phyloP scores from a whole-genome alignment of 2,888 invertebrate genomes.

The Iselma pallidipennis region DNA sequence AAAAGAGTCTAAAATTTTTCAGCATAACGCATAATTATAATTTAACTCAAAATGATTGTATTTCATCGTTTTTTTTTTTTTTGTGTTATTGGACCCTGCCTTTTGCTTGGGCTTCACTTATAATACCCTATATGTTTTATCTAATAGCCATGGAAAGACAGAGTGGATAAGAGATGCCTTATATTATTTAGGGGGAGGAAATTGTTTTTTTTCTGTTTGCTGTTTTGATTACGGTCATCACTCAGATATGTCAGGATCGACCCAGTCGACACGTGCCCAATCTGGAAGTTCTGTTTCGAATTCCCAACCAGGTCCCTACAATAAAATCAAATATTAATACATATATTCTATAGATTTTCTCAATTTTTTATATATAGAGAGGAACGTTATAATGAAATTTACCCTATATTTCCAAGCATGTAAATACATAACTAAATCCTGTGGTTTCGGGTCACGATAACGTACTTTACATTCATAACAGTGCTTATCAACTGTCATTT shows the following conservation, averaged over 20 bases:
- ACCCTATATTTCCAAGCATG: slow-evolving; percentile 94
- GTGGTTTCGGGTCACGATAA: slow-evolving; percentile 88
- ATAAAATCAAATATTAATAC: slow-evolving; percentile 31
- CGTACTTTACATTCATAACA: slow-evolving; percentile 93
- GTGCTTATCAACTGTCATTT: slow-evolving; percentile 79
- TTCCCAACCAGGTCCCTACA: slow-evolving; percentile 91
- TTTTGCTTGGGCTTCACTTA: slow-evolving; percentile 36
- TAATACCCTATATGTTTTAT: slow-evolving; percentile 19
- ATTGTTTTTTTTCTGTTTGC: background rate
- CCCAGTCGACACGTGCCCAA: slow-evolving; percentile 90
- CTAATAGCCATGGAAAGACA: slow-evolving; percentile 50
- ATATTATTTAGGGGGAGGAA: slow-evolving; percentile 36
- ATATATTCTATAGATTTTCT: background rate
- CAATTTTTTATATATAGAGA: too few species aligned
- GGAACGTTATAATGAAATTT: slow-evolving; percentile 38
- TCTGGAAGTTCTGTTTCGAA: slow-evolving; percentile 90
- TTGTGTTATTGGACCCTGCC: slow-evolving; percentile 53
- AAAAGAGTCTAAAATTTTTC: background rate
- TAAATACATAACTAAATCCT: slow-evolving; percentile 93
- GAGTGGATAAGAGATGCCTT: slow-evolving; percentile 51
- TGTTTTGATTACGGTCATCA: slow-evolving; percentile 41
- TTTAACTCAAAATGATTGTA: background rate
- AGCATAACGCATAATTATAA: background rate
- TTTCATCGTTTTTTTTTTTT: background rate
- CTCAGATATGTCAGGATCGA: slow-evolving; percentile 65